Conservation (phyloP, 2,797 vertebrate species). For the Lutjanus argentimaculatus region DNA sequence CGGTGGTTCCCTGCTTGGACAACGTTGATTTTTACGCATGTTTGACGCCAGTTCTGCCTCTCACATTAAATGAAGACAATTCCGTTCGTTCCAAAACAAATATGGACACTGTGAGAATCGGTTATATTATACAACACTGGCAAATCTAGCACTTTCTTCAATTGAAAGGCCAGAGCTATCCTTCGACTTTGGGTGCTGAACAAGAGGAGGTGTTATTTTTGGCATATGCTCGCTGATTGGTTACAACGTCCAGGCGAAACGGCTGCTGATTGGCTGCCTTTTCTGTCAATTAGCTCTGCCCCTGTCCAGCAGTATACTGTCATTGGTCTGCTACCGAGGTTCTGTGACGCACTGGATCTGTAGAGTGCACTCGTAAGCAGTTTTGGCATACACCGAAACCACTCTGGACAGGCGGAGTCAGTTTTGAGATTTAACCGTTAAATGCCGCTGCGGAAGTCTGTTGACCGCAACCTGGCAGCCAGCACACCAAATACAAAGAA, state of each 20-base stretch:
- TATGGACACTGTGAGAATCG: conserved; percentile 68
- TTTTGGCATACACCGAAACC: conserved; percentile 52
- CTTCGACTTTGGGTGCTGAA: conserved; percentile 88
- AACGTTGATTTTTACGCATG: conserved; percentile 87
- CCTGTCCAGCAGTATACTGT: conserved; percentile 43
- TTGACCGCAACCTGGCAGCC: not conserved
- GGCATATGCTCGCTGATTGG: conserved; percentile 80
- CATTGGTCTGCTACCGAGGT: conserved; percentile 76
- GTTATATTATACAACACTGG: conserved; percentile 81
- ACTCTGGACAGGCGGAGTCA: conserved; percentile 28
- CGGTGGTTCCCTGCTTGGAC: conserved; percentile 87
- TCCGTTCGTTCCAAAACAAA: conserved; percentile 75
- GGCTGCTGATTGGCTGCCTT: conserved; percentile 72
- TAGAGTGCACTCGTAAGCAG: not conserved
- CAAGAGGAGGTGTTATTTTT: conserved; percentile 86
- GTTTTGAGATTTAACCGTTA: conserved; percentile 12
- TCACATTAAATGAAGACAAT: conserved; percentile 74
- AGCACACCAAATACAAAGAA: not conserved
- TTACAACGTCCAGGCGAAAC: conserved; percentile 20
- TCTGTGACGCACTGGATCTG: conserved; percentile 37
- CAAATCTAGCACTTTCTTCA: conserved; percentile 86
- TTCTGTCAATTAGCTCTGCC: conserved; percentile 77
- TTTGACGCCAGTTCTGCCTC: conserved; percentile 83
- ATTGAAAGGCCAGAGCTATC: conserved; percentile 89
- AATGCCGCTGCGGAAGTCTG: not conserved